Percentiles rank a stretch among this genome's conserved stretches.
Evolutionary conservation across 2,113 vertebrate genomes (phyloP).

Genomic region (Capreolus pygargus): DNA sequence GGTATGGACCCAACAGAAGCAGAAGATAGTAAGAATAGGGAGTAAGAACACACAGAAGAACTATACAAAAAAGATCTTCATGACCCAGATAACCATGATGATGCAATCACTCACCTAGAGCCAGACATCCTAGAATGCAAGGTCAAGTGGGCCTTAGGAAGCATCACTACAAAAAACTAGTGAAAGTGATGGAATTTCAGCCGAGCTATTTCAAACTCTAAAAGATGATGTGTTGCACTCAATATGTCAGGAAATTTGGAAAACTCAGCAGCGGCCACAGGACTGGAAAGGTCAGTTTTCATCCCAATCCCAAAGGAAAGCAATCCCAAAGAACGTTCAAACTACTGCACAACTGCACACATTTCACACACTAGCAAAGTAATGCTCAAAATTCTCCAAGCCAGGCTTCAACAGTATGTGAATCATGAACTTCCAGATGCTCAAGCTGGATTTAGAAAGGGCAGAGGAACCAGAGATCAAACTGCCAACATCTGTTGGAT

Average conservation of each 20-base stretch:
- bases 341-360: not conserved
- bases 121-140: not conserved
- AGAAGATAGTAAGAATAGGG: not conserved
- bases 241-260: not conserved
- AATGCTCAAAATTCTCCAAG: not conserved
- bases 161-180: not conserved
- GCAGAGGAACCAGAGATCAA: not conserved
- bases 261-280: not conserved
- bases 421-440: rapidly evolving
- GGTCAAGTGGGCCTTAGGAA: not conserved
- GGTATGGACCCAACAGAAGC: not conserved
- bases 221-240: not conserved
- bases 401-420: rapidly evolving
- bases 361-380: not conserved
- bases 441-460: not conserved
- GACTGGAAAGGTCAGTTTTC: not conserved
- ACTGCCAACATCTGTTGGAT: not conserved
- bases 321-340: not conserved
- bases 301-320: not conserved
- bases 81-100: not conserved
- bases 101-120: not conserved
- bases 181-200: not conserved
- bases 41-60: not conserved
- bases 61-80: not conserved
- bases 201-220: not conserved